Base-by-base conservation (phyloP, 2,888 invertebrate genomes). In the Stenurella melanura region DNA sequence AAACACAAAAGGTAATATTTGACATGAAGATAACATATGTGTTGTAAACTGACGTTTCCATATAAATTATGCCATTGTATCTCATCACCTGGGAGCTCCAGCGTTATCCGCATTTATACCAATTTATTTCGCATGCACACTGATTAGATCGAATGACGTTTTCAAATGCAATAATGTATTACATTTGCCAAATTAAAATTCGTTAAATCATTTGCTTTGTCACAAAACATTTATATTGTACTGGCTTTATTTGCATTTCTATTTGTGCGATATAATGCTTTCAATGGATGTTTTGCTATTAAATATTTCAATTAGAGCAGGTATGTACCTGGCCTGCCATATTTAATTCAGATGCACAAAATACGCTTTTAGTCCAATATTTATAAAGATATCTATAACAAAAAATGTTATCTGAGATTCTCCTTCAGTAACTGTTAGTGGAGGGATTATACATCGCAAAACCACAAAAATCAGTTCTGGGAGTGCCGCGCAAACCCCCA, bases 1-100 rank as follows among this genome's bases (percentile, higher is more conserved):
- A 83, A 83, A 85, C 74, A 82, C 85, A 84, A 86, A 85, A 86
- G 85, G 86, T 80, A 83, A 81, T 83, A 83, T 85, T 84, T 85
- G 86, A 86, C 84, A 76, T 80, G 78, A 71, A 83, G 85, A 83
- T 85, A 86, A 86, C 85, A 80, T 85, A 84, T 83, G 84, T 68
- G 82, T 78, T 82, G 78, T 74, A 79, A 84, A 80, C 83, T 83
- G 85, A 85, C 83, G 76, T 79, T 83, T 83, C 69, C 78, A 80
- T 81, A 84, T 84, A 84, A 85, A 85, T 84, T 84, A 84, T 82
- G 81, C 79, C 80, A 82, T 80, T 81, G 81, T 82, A 82, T 83
- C 83, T 84, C 84, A 82, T 84, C 83, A 83, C 83, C 82, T 83
- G 83, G 81, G 80, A 78, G 80, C 81, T 74, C 68, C 73, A 75